These are phyloP conservation scores for Anoura caudifer DNA, from an alignment of 2,113 vertebrate genomes.

Conservation along the genomic window DNA sequence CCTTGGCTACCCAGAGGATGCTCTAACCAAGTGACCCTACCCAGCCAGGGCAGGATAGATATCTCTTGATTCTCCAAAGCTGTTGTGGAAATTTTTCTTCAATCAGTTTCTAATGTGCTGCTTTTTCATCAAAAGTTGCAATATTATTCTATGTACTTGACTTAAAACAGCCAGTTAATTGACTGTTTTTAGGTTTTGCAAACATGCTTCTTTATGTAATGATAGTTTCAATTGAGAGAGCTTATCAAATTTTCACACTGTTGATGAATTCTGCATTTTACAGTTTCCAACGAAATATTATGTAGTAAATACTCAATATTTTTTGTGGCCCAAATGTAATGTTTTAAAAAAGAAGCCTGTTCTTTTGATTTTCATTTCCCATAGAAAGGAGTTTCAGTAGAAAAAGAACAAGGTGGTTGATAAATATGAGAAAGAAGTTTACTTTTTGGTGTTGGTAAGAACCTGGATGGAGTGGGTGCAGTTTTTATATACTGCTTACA, in stretches of 20 bases:
- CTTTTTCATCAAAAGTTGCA: neutral
- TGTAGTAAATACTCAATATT: neutral
- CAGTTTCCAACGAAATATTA: neutral
- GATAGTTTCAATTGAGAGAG: neutral
- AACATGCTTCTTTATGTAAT: neutral
- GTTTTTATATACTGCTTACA: neutral
- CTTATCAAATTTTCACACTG: neutral
- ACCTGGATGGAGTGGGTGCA: neutral
- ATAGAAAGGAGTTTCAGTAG: neutral
- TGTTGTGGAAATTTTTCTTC: neutral
- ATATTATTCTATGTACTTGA: neutral
- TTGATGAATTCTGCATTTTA: neutral
- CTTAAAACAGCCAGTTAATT: neutral
- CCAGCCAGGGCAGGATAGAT: neutral
- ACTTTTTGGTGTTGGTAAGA: slow-evolving; percentile 26
- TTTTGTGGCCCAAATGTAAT: neutral
- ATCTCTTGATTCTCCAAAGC: neutral
- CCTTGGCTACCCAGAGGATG: too few species aligned
- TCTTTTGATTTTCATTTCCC: neutral
- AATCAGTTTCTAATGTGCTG: neutral
- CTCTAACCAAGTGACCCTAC: too few species aligned
- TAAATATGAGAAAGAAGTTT: neutral
- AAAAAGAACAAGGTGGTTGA: neutral
- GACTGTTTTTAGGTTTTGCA: neutral
- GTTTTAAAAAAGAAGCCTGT: neutral